phyloP scores from a whole-genome alignment of 2,797 vertebrate species.

The Carapus acus region DNA sequence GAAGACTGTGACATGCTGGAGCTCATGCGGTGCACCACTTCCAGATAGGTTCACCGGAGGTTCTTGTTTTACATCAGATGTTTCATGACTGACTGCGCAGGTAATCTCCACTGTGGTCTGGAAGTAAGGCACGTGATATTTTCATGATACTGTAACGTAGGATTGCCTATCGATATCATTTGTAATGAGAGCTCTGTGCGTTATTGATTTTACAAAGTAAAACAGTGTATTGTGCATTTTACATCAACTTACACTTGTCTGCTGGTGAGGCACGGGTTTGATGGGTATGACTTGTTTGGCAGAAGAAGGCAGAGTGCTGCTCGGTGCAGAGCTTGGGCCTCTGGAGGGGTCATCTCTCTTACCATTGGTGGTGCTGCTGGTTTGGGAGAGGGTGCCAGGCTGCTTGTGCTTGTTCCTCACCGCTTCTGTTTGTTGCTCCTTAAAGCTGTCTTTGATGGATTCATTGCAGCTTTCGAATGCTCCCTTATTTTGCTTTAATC shows the following conservation, averaged over 20 bases:
- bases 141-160: slow-evolving; percentile 5
- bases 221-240: slow-evolving; percentile 7
- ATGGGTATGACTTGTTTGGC: slow-evolving; percentile 34
- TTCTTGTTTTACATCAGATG: slow-evolving; percentile 55
- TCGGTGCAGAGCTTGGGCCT: slow-evolving; percentile 29
- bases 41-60: slow-evolving; percentile 29
- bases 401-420: slow-evolving; percentile 36
- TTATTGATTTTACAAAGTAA: neutral
- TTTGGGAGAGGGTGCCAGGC: slow-evolving; percentile 29
- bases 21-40: slow-evolving; percentile 27
- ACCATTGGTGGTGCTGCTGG: slow-evolving; percentile 23
- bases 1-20: slow-evolving; percentile 74
- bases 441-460: slow-evolving; percentile 40
- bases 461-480: slow-evolving; percentile 21
- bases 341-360: slow-evolving; percentile 25
- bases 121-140: slow-evolving; percentile 8
- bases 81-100: slow-evolving; percentile 13
- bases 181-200: neutral
- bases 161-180: no score
- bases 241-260: slow-evolving; percentile 39
- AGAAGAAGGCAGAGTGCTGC: slow-evolving; percentile 20
- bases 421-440: slow-evolving; percentile 33
- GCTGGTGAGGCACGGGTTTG: slow-evolving; percentile 30
- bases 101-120: slow-evolving; percentile 34
- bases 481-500: slow-evolving; percentile 28